phyloP scores from a whole-genome alignment of 1,140 invertebrate species.

The Diuraphis noxia region DNA sequence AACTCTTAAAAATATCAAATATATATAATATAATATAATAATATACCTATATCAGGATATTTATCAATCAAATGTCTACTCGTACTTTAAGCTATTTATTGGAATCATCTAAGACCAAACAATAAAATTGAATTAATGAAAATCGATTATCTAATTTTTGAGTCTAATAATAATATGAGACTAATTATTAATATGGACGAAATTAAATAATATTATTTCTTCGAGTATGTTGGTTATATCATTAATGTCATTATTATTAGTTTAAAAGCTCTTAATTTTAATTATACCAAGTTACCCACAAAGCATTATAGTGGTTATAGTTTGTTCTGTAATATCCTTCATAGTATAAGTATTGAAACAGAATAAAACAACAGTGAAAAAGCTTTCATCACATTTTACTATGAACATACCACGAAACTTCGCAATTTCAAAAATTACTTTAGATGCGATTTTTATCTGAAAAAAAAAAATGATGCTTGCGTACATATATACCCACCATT shows the following conservation, averaged over 20 bases:
- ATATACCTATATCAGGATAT: not conserved
- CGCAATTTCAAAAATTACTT: constrained; percentile 36
- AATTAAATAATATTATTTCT: not conserved
- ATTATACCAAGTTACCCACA: not conserved
- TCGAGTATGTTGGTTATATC: not conserved
- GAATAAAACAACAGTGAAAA: not conserved
- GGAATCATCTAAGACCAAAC: not conserved
- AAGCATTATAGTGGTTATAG: not conserved
- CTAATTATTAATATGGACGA: no score
- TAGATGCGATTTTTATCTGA: not conserved
- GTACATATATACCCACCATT: not conserved
- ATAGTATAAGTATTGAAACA: not conserved
- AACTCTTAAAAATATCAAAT: not conserved
- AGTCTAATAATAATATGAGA: not conserved
- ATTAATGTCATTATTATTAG: not conserved
- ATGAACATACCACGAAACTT: not conserved
- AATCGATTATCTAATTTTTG: not conserved
- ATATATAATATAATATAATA: not conserved
- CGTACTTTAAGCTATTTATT: not conserved
- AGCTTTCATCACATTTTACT: not conserved
- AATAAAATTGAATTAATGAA: not conserved
- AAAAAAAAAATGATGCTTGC: constrained; percentile 20
- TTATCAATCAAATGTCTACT: not conserved
- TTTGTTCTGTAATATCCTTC: not conserved
- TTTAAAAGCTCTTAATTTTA: constrained; percentile 32